These are phyloP conservation scores for Bruchidius siliquastri DNA, from an alignment of 2,888 invertebrate species.

Conservation along the genomic window DNA sequence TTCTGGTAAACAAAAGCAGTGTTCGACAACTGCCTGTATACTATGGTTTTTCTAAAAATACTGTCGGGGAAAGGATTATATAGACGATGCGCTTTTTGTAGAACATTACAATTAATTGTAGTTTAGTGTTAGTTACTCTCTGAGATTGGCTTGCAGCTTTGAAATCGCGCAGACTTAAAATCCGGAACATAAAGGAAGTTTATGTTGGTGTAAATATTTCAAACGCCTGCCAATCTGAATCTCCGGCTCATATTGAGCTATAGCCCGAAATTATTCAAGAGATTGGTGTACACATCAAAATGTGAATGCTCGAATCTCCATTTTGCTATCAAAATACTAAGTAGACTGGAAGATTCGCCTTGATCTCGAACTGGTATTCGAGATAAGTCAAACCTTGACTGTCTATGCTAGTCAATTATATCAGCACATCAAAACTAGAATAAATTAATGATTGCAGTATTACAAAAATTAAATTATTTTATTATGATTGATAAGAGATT, in stretches of 20 bases:
- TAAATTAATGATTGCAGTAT: conserved; percentile 27
- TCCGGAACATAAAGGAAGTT: not conserved
- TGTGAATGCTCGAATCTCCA: conserved; percentile 9
- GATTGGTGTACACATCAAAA: not conserved
- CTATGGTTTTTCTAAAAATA: not conserved
- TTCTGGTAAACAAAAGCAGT: not conserved
- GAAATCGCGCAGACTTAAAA: not conserved
- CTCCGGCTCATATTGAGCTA: conserved; percentile 1
- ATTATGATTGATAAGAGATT: conserved; percentile 4
- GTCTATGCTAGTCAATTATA: conserved; percentile 31
- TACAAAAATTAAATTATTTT: conserved; percentile 26
- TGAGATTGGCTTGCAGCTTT: not conserved
- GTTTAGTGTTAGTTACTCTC: not conserved
- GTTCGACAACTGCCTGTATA: not conserved
- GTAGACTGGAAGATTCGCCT: not conserved
- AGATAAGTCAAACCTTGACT: conserved; percentile 15
- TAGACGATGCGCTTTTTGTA: not conserved
- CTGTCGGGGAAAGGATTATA: not conserved
- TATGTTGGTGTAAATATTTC: not conserved
- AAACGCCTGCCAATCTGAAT: not conserved
- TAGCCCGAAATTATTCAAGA: not conserved
- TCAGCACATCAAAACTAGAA: conserved; percentile 15
- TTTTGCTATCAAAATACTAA: conserved; percentile 23
- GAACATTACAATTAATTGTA: not conserved
- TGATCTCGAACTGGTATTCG: conserved; percentile 10